Evolutionary conservation across 2,113 vertebrate genomes (phyloP).

Genomic region (Suncus etruscus): DNA sequence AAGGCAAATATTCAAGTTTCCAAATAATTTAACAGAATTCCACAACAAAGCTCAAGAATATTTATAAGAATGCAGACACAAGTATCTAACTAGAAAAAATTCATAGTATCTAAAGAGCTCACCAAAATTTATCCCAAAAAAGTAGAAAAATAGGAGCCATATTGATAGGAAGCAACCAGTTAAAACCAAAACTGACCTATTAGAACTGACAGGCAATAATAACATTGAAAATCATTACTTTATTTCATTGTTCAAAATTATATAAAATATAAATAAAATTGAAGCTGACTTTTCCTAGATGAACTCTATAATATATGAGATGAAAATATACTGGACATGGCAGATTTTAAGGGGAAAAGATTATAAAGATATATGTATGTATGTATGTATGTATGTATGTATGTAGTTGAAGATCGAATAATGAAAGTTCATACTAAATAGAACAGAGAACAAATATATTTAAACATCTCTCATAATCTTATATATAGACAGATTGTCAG

Average conservation of each 20-base stretch:
- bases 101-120: not conserved
- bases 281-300: slow-evolving; percentile 3
- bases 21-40: slow-evolving; percentile 31
- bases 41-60: slow-evolving; percentile 35
- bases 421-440: slow-evolving; percentile 34
- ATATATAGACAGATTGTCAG: not conserved
- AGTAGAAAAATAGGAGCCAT: not conserved
- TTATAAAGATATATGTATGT: not conserved
- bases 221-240: not conserved
- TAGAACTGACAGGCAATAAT: not conserved
- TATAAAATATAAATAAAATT: slow-evolving; percentile 3
- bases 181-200: not conserved
- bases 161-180: not conserved
- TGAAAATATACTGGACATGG: not conserved
- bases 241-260: not conserved
- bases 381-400: too few relatives aligned
- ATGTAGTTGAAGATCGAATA: not conserved
- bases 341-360: slow-evolving; percentile 24
- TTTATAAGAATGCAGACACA: not conserved
- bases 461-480: not conserved
- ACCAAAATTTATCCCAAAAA: not conserved
- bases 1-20: not conserved
- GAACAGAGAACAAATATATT: slow-evolving; percentile 42
- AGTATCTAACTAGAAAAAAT: slow-evolving; percentile 30
- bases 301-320: not conserved